Conservation (phyloP, 2,888 invertebrate genomes). For the Eurytoma californica region DNA sequence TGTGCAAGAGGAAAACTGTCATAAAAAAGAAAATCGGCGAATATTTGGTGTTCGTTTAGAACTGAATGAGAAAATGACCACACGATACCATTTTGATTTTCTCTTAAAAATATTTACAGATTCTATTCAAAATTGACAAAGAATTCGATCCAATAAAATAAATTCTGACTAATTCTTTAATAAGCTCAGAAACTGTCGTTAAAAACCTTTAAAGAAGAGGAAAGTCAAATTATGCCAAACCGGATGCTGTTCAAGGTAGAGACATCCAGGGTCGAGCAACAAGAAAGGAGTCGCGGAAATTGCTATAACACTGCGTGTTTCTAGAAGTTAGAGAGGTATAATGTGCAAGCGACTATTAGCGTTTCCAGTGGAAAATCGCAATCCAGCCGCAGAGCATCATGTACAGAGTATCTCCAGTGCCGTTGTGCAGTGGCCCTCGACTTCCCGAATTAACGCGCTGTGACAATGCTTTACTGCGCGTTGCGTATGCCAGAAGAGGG, state of each 20-base stretch:
- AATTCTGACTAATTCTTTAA: too few relatives aligned
- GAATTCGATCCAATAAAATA: too few relatives aligned
- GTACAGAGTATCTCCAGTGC: constrained; percentile 9
- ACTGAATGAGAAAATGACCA: too few relatives aligned
- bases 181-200: too few relatives aligned
- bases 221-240: not conserved
- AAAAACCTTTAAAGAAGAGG: not conserved
- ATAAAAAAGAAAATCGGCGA: too few relatives aligned
- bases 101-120: too few relatives aligned
- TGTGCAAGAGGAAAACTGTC: too few relatives aligned
- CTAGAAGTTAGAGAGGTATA: not conserved
- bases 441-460: constrained; percentile 36
- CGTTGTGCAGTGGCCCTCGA: constrained; percentile 34
- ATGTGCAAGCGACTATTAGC: constrained; percentile 59
- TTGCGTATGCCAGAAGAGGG: too few relatives aligned
- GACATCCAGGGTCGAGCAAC: not conserved
- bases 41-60: too few relatives aligned
- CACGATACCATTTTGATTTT: too few relatives aligned
- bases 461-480: constrained; percentile 15
- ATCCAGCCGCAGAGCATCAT: constrained; percentile 47
- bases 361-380: constrained; percentile 60
- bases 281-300: constrained; percentile 26
- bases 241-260: not conserved
- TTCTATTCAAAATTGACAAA: too few relatives aligned
- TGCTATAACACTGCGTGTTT: not conserved